Conservation (phyloP, 1,140 invertebrate species). For the Drosophila pseudoobscura region DNA sequence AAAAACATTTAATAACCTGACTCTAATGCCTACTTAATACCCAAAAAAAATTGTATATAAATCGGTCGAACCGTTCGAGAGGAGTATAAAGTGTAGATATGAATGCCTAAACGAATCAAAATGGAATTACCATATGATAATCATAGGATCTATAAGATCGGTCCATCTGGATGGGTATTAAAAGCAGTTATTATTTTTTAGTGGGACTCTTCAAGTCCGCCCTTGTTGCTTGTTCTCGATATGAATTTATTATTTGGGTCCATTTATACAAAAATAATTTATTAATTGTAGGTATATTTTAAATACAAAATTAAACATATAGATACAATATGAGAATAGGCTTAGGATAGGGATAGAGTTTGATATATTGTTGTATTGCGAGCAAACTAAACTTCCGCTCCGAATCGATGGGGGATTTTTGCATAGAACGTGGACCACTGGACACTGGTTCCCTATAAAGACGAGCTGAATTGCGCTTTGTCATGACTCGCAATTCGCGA, state of each 20-base stretch:
- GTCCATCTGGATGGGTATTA: no score
- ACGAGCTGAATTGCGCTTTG: constrained; percentile 27
- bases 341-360: constrained; percentile 6
- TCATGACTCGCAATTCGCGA: constrained; percentile 42
- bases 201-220: no score
- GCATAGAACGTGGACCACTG: constrained; percentile 4
- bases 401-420: neutral
- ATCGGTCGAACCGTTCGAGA: no score
- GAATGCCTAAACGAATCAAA: no score
- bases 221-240: no score
- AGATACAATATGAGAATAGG: constrained; percentile 18
- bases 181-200: no score
- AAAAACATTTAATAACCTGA: no score
- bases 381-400: neutral
- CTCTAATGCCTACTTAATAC: no score
- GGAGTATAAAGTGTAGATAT: no score
- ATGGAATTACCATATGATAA: no score
- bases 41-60: no score
- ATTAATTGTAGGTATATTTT: constrained; percentile 20
- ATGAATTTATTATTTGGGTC: neutral
- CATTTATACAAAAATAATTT: constrained; percentile 43
- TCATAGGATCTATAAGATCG: no score
- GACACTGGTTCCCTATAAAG: constrained; percentile 6
- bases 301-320: constrained; percentile 12
- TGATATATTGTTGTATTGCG: neutral